A percentile compares a stretch with the other conserved stretches of the same genome.
phyloP scores from a whole-genome alignment of 2,113 vertebrate species.

The Collichthys lucidus region DNA sequence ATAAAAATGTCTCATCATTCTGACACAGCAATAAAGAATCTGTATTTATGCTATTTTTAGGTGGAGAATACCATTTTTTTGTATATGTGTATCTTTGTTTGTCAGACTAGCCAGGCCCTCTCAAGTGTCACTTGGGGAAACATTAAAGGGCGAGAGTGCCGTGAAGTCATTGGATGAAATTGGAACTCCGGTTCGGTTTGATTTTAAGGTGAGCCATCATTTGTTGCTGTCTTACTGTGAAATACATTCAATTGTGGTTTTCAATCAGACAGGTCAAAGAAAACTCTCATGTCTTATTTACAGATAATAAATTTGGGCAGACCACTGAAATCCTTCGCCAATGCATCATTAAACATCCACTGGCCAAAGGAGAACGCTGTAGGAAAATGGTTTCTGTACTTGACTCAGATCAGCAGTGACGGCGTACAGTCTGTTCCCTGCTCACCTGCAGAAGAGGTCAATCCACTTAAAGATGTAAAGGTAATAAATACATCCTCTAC shows the following conservation, averaged over 20 bases:
- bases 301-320: conserved; percentile 92
- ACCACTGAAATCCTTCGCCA: conserved; percentile 90
- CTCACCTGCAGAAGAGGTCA: conserved; percentile 85
- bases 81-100: conserved; percentile 9
- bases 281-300: not conserved
- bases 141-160: conserved; percentile 83
- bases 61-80: no score
- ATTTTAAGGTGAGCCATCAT: conserved; percentile 88
- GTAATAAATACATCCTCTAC: conserved; percentile 64
- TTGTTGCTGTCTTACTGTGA: not conserved
- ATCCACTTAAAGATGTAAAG: conserved; percentile 73
- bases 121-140: conserved; percentile 89
- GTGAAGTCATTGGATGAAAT: conserved; percentile 89
- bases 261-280: not conserved
- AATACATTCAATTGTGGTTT: not conserved
- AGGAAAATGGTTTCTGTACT: conserved; percentile 92
- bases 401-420: conserved; percentile 88
- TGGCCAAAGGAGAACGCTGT: conserved; percentile 92
- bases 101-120: conserved; percentile 90
- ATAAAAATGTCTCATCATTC: not conserved
- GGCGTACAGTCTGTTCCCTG: conserved; percentile 87
- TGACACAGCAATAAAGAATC: not conserved
- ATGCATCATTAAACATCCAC: conserved; percentile 89
- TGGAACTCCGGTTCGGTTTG: conserved; percentile 89
- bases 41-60: not conserved